These are phyloP conservation scores for Nephotettix cincticeps DNA, from an alignment of 1,140 invertebrate species.

Conservation along the genomic window DNA sequence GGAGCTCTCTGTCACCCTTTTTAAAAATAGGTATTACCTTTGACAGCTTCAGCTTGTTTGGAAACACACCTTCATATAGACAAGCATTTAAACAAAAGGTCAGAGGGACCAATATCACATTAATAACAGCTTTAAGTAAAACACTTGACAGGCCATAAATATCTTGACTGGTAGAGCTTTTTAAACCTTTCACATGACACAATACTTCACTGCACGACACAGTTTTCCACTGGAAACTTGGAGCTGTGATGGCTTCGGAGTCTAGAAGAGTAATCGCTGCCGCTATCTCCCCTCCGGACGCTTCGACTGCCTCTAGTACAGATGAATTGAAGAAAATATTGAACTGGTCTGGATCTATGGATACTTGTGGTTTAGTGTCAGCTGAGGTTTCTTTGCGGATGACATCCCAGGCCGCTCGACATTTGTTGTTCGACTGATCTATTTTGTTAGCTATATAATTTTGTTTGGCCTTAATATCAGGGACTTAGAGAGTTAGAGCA, in stretches of 20 bases:
- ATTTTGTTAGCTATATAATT: neutral
- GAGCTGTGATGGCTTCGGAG: neutral
- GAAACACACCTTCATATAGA: neutral
- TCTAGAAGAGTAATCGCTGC: neutral
- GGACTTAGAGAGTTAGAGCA: too few relatives aligned
- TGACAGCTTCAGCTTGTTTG: too few relatives aligned
- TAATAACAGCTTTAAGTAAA: neutral
- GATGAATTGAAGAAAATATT: neutral
- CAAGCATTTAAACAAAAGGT: neutral
- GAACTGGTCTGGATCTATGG: neutral
- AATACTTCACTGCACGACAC: neutral
- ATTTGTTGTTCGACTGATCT: neutral
- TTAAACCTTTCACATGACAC: neutral
- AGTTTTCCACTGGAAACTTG: neutral
- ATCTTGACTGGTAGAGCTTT: neutral
- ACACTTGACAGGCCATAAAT: conserved; percentile 4
- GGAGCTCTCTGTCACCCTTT: neutral
- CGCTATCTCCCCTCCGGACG: neutral
- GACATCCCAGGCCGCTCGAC: neutral
- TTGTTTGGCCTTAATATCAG: too few relatives aligned
- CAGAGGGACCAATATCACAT: neutral
- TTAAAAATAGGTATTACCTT: too few relatives aligned
- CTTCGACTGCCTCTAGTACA: neutral
- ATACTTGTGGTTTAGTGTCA: neutral
- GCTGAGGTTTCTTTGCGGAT: neutral